Evolutionary conservation across 2,797 vertebrate species (phyloP), one percentile per base, ranked within the genome.

Genomic region (Takifugu rubripes): DNA sequence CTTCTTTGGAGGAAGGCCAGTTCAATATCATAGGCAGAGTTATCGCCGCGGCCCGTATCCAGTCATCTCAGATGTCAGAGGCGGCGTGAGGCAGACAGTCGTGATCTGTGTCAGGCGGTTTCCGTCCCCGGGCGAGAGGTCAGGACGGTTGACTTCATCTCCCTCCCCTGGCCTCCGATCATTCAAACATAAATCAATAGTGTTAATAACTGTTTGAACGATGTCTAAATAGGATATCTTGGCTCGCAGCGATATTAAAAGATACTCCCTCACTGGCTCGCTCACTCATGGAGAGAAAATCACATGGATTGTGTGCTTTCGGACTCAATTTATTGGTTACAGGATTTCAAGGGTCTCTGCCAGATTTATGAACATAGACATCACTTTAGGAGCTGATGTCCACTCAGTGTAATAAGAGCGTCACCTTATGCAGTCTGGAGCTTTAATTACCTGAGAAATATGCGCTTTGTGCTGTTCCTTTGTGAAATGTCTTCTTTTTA

Each of bases 121-220:
- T 87, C 83, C 84, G 54, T 89, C 90, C 86, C 66, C 70, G 70
- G 90, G 87, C 87, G 64, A 85, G 78, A 78, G 83, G 85, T 88
- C 88, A 85, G 82, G 84, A 89, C 66, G 83, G 86, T 84, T 88
- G 87, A 89, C 85, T 88, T 87, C 79, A 88, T 88, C 84, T 87
- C 56, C 84, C 71, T 88, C 87, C 87, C 81, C 83, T 81, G 77
- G 82, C 84, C 70, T 81, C 85, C 84, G 87, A 91, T 91, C 85
- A 89, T 84, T 91, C 89, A 91, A 87, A 89, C 88, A 90, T 89
- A 89, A 91, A 92, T 92, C 90, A 91, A 92, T 92, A 91, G 85
- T 82, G 88, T 91, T 91, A 92, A 91, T 92, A 91, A 91, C 87
- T 87, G 86, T 85, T 85, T 88, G 88, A 87, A 89, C 86, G 75